phyloP scores from a whole-genome alignment of 2,113 vertebrate species.

The Mola mola region DNA sequence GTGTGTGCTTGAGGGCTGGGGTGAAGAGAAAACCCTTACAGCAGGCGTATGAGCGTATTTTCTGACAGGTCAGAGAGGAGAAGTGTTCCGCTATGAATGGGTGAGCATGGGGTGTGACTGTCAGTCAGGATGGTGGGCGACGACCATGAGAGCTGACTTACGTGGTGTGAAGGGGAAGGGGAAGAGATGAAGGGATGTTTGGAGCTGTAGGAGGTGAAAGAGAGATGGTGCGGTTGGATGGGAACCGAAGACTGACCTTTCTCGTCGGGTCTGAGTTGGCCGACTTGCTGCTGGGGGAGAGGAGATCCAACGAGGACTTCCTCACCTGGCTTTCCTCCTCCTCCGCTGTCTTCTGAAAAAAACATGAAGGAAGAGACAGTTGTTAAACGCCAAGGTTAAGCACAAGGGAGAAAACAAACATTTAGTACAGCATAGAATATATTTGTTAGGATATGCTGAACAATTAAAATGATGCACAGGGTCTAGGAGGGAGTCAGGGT shows the following conservation, averaged over 20 bases:
- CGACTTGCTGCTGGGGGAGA: constrained; percentile 70
- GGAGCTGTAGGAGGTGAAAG: constrained; percentile 15
- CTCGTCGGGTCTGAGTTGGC: constrained; percentile 60
- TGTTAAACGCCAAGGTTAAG: constrained; percentile 23
- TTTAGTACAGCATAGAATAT: neutral
- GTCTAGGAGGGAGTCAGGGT: too few species aligned
- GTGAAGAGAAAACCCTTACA: constrained; percentile 2
- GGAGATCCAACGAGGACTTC: constrained; percentile 68
- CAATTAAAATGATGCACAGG: constrained; percentile 38
- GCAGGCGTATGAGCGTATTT: constrained; percentile 29
- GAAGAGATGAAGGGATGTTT: neutral
- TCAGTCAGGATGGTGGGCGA: constrained; percentile 21
- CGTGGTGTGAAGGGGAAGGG: constrained; percentile 22
- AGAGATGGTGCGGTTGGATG: constrained; percentile 6
- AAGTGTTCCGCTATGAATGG: constrained; percentile 49
- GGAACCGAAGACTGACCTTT: constrained; percentile 69
- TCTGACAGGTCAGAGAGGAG: constrained; percentile 44
- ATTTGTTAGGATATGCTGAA: constrained; percentile 4
- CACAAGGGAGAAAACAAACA: neutral
- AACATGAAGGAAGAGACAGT: neutral
- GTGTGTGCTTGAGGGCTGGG: constrained; percentile 6
- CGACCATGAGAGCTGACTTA: constrained; percentile 60
- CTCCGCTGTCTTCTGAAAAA: constrained; percentile 73
- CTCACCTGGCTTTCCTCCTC: constrained; percentile 74
- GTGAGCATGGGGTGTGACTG: constrained; percentile 33